Percentiles rank a stretch among this genome's conserved stretches.
phyloP scores from a whole-genome alignment of 2,113 vertebrate species.

The Okapia johnstoni region DNA sequence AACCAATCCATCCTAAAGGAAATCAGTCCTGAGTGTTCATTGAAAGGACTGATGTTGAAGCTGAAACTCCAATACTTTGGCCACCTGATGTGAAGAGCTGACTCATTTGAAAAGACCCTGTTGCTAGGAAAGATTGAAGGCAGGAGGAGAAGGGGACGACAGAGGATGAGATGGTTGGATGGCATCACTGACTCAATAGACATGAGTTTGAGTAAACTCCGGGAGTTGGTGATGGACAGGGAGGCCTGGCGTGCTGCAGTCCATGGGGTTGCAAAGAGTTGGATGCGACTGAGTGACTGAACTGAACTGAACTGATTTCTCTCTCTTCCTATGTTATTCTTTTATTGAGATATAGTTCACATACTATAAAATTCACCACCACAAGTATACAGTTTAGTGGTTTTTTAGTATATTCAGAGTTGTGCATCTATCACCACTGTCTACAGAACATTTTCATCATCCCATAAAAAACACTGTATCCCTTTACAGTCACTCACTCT shows the following conservation, averaged over 20 bases:
- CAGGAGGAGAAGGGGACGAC: rapidly evolving
- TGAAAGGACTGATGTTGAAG: background rate
- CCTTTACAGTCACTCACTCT: background rate
- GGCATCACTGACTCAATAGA: background rate
- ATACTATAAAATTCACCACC: background rate
- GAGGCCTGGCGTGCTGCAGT: background rate
- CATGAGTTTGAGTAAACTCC: background rate
- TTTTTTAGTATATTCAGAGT: conserved; percentile 14
- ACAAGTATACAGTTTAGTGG: background rate
- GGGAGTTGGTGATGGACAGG: background rate
- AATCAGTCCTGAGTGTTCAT: background rate
- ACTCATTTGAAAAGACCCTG: background rate
- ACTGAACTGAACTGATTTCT: background rate
- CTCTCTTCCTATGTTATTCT: background rate
- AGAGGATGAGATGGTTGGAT: background rate
- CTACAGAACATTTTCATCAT: background rate
- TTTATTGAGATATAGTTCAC: background rate
- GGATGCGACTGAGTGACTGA: background rate
- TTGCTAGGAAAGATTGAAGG: background rate
- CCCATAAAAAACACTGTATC: background rate
- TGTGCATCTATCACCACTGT: background rate
- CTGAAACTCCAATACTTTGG: background rate
- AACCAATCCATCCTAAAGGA: background rate
- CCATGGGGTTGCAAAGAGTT: background rate
- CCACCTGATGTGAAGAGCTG: background rate